phyloP scores from a whole-genome alignment of 2,888 invertebrate genomes.

The Sarcophaga carnaria region DNA sequence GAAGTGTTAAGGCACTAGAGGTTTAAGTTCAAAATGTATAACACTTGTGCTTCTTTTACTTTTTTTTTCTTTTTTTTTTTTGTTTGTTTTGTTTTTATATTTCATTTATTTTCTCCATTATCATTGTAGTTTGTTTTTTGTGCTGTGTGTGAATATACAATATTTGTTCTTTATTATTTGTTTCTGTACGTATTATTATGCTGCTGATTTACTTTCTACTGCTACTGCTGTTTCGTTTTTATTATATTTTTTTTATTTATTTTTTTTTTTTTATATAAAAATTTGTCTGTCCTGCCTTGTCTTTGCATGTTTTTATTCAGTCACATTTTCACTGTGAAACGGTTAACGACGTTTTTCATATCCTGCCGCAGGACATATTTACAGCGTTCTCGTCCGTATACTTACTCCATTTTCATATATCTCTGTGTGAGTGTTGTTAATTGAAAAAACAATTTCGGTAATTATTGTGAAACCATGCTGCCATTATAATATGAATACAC shows the following conservation, averaged over 20 bases:
- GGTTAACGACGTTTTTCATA: conserved; percentile 64
- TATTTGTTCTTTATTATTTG: conserved; percentile 20
- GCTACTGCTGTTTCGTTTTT: conserved; percentile 7
- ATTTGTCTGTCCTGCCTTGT: conserved; percentile 37
- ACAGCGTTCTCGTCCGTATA: conserved; percentile 24
- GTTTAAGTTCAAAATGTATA: conserved; percentile 27
- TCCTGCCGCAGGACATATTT: conserved; percentile 63
- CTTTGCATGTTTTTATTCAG: conserved; percentile 58
- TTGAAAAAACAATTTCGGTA: neutral
- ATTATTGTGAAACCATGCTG: neutral
- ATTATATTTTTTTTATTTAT: neutral
- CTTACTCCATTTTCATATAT: neutral
- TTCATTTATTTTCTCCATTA: conserved; percentile 46
- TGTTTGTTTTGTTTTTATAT: neutral
- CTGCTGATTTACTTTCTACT: conserved; percentile 26
- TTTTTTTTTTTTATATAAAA: conserved; percentile 1
- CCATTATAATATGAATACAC: neutral
- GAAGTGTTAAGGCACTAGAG: conserved; percentile 22
- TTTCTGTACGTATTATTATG: conserved; percentile 41
- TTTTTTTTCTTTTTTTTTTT: neutral
- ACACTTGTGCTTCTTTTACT: conserved; percentile 1
- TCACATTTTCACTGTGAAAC: conserved; percentile 61
- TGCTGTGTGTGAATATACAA: conserved; percentile 9
- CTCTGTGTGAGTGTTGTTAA: neutral
- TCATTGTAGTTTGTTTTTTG: conserved; percentile 51